These are phyloP conservation scores for Magallana angulata DNA, from an alignment of 1,140 invertebrate species.

Conservation along the genomic window DNA sequence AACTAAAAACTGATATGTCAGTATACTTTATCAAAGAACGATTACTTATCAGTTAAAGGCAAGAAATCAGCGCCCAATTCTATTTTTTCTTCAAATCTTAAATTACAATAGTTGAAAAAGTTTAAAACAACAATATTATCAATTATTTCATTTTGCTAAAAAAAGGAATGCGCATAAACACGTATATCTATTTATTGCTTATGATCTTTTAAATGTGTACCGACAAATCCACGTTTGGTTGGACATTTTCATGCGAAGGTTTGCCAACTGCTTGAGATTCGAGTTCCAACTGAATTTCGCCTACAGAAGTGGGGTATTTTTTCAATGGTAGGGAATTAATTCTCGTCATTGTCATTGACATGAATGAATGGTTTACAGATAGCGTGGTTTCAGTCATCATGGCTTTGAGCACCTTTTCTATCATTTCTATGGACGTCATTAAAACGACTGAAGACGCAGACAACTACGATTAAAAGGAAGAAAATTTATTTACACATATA, in stretches of 20 bases:
- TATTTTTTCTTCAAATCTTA: too few relatives aligned
- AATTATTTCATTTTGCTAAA: too few relatives aligned
- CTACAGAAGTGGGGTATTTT: neutral
- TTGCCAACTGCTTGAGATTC: neutral
- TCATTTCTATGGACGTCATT: neutral
- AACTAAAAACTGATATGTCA: too few relatives aligned
- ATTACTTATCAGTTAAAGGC: too few relatives aligned
- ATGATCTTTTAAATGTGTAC: neutral
- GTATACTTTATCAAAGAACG: too few relatives aligned
- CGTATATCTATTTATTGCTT: too few relatives aligned
- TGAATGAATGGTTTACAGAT: neutral
- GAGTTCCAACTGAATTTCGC: neutral
- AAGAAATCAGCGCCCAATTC: too few relatives aligned
- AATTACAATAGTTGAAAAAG: too few relatives aligned
- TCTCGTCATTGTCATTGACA: neutral
- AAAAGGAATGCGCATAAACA: too few relatives aligned
- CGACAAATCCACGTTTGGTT: neutral
- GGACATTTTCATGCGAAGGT: too few relatives aligned
- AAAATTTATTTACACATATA: too few relatives aligned
- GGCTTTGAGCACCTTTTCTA: neutral
- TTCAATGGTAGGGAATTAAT: neutral
- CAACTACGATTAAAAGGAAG: neutral
- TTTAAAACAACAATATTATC: too few relatives aligned
- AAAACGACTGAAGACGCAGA: neutral
- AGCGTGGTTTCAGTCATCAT: neutral